Conservation (phyloP, 2,797 vertebrate species). For the Agapornis canus region DNA sequence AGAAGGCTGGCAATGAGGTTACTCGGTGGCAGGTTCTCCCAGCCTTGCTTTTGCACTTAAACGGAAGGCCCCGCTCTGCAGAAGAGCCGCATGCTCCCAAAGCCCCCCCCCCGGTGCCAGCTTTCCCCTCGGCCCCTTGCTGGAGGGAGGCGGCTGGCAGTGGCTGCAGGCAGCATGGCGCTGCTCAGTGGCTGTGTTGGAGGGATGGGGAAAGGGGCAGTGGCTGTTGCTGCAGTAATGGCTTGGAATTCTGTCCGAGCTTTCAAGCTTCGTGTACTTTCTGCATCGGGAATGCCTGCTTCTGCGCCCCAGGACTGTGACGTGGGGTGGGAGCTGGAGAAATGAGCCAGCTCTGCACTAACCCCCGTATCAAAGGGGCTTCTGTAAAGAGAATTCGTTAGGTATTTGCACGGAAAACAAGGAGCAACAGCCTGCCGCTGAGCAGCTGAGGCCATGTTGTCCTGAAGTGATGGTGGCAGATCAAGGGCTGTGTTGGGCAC, state of each 20-base stretch:
- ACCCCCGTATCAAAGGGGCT: not conserved
- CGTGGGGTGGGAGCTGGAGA: not conserved
- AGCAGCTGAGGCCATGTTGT: not conserved
- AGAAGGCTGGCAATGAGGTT: not conserved
- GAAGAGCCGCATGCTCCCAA: not conserved
- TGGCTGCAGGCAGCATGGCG: not conserved
- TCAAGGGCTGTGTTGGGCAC: not conserved
- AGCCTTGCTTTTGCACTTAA: not conserved
- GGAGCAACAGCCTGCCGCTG: not conserved
- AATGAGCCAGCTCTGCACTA: not conserved
- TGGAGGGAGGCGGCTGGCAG: not conserved
- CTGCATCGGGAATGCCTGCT: not conserved
- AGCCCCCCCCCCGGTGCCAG: accelerated
- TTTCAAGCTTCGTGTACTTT: not conserved
- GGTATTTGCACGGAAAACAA: not conserved
- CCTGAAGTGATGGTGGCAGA: not conserved
- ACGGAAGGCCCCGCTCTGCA: not conserved
- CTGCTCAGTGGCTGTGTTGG: not conserved
- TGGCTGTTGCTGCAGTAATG: not conserved
- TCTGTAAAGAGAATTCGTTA: not conserved
- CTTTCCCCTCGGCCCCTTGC: not conserved
- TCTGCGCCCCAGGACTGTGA: not conserved
- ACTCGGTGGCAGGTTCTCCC: not conserved
- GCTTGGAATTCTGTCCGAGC: not conserved
- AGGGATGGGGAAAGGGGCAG: not conserved